phyloP scores from a whole-genome alignment of 1,140 invertebrate genomes.

The Pinna nobilis region DNA sequence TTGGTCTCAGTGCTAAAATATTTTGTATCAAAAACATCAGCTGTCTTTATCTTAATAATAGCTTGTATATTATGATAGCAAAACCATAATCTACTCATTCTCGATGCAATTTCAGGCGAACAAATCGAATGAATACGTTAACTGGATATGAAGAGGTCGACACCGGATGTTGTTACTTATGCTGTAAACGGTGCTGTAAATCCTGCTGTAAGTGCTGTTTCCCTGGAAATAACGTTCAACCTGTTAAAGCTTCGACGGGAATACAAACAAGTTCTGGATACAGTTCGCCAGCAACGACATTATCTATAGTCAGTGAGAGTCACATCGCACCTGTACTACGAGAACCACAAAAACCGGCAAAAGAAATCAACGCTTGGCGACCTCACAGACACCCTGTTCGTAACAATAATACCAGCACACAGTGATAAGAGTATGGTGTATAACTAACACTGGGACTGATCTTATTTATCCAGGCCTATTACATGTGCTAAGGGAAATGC shows the following conservation, averaged over 20 bases:
- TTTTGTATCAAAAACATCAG: too few species aligned
- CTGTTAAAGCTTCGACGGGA: background rate
- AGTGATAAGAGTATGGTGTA: too few species aligned
- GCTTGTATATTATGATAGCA: too few species aligned
- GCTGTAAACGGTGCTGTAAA: conserved; percentile 1
- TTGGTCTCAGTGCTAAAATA: too few species aligned
- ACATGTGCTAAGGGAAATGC: too few species aligned
- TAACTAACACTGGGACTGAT: too few species aligned
- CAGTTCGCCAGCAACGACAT: background rate
- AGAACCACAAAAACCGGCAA: conserved; percentile 20
- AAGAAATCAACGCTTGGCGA: conserved; percentile 33
- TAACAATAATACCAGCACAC: conserved; percentile 45
- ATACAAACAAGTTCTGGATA: background rate
- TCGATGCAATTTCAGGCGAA: too few species aligned
- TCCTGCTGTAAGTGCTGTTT: conserved; percentile 10
- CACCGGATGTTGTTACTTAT: background rate
- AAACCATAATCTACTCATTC: too few species aligned
- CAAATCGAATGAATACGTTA: too few species aligned
- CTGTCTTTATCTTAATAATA: too few species aligned
- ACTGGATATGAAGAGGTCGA: conserved; percentile 10
- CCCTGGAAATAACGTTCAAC: background rate
- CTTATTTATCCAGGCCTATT: too few species aligned
- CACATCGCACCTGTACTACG: background rate
- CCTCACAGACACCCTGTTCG: conserved; percentile 38
- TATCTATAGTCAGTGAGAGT: background rate